Conservation (phyloP, 2,797 vertebrate species). For the Gallinago nigripennis region DNA sequence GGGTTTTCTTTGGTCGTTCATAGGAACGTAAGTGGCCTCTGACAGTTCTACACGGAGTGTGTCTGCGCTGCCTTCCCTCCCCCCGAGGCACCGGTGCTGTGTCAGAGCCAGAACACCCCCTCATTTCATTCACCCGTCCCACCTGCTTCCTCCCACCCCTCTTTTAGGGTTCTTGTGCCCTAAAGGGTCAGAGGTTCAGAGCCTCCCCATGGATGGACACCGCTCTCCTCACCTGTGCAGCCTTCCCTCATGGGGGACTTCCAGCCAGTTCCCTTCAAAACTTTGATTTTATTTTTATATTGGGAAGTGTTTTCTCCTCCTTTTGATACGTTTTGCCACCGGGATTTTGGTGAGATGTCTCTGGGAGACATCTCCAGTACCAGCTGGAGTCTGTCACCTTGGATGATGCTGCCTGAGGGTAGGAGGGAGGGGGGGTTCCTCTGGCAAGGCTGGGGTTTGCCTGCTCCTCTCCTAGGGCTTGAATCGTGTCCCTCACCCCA, state of each 20-base stretch:
- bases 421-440: neutral
- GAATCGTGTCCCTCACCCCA: accelerated
- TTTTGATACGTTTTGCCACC: accelerated
- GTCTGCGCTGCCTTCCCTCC: neutral
- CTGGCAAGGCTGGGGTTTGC: neutral
- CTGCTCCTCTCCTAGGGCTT: neutral
- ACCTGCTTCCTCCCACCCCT: neutral
- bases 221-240: neutral
- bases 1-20: neutral
- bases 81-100: neutral
- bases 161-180: neutral
- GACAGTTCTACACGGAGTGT: accelerated
- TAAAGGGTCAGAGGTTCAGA: neutral
- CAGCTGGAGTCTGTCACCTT: neutral
- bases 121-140: neutral
- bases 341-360: neutral
- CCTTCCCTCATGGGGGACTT: neutral
- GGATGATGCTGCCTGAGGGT: neutral
- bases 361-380: neutral
- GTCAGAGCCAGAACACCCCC: neutral
- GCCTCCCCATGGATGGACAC: neutral
- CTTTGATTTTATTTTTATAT: no score
- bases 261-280: neutral
- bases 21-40: neutral
- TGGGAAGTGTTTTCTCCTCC: neutral